A percentile compares a stretch with the other conserved stretches of the same genome.
These are phyloP conservation scores for Perca fluviatilis DNA, from an alignment of 2,113 vertebrate genomes.

Conservation along the genomic window DNA sequence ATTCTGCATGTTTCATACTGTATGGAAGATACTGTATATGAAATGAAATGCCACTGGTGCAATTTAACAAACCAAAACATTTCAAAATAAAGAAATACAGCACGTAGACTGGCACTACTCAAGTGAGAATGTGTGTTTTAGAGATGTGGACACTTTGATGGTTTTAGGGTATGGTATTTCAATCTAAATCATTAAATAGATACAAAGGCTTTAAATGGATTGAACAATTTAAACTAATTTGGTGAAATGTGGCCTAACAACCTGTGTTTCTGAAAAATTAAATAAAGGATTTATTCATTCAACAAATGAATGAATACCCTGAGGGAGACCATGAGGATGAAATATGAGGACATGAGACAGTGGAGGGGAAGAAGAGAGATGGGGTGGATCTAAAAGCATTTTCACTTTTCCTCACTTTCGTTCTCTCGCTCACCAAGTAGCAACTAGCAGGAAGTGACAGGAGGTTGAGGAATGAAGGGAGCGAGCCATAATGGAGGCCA, in stretches of 20 bases:
- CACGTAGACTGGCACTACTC: not conserved
- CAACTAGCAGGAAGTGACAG: slow-evolving; percentile 4
- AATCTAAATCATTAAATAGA: not conserved
- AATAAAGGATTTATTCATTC: not conserved
- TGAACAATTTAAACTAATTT: not conserved
- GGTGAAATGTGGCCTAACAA: not conserved
- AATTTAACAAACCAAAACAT: not conserved
- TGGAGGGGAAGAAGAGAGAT: not conserved
- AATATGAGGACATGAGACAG: slow-evolving; percentile 17
- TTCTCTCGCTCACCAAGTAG: not conserved
- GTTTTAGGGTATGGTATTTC: too few species aligned
- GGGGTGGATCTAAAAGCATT: slow-evolving; percentile 8
- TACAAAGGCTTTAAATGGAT: not conserved
- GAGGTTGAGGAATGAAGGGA: slow-evolving; percentile 18
- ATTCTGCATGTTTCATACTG: not conserved
- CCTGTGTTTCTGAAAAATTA: not conserved
- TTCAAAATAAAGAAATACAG: not conserved
- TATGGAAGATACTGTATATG: not conserved
- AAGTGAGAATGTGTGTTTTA: not conserved
- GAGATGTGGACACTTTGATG: too few species aligned
- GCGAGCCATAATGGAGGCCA: not conserved
- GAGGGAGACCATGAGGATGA: slow-evolving; percentile 6
- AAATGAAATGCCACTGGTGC: not conserved
- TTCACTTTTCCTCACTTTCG: not conserved
- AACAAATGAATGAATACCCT: slow-evolving; percentile 20